Evolutionary conservation across 1,140 invertebrate genomes (phyloP), one percentile per base, ranked within the genome.

Genomic region (Drosophila sproati): DNA sequence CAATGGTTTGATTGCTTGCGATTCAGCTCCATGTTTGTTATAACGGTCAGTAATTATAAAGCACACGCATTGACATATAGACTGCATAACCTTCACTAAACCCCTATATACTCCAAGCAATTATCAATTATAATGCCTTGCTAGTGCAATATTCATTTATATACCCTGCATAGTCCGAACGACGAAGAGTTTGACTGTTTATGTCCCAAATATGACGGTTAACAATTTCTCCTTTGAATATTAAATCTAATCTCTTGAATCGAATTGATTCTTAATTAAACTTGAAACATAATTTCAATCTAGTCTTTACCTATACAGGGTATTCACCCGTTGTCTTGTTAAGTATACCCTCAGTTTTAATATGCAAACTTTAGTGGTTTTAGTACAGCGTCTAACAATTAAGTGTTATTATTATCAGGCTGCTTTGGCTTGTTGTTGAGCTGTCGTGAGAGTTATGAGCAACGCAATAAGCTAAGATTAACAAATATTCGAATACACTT

Each of bases 401-500:
- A 41, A 47, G 45, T 29, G 20, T 47, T 52, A 62, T 60, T 55
- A 63, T 63, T 63, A 54, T 45, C 8, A 61, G 43, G 5, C 2
- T 12, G n/a, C 56, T 45, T 29, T 61, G 60, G 64, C 64, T 70
- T 54, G 32, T 39, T 73, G 63, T 56, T 51, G 20, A 64, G 59
- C 62, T 62, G 37, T 45, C n/a, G 5, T 39, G 28, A 28, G 51
- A 75, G 60, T 64, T 71, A 56, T 56, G 48, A 56, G 28, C 32
- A 35, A 5, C 6, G 8, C 43, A 35, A 34, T 28, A 52, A 48
- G 10, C 56, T n/a, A 20, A 7, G 35, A 60, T 43, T 10, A 41
- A 8, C 3, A 20, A 28, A 35, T n/a, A 60, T 31, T 69, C 35
- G 34, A 34, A 61, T 50, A 35, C 7, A 52, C 12, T 31, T 56